phyloP scores from a whole-genome alignment of 2,797 vertebrate genomes.

The Mallotus villosus region DNA sequence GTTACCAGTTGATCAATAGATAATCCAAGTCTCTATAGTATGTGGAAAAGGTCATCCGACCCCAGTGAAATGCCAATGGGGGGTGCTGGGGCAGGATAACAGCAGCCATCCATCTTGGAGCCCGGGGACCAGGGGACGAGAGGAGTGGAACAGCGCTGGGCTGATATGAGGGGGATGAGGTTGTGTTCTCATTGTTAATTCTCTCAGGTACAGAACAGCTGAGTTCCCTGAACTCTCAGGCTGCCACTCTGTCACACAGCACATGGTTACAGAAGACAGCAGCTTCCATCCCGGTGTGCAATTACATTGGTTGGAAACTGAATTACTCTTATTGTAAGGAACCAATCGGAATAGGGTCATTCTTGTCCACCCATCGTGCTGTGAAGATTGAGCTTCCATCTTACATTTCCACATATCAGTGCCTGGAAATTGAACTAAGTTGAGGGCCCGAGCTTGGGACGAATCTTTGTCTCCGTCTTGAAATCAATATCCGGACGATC shows the following conservation, averaged over 20 bases:
- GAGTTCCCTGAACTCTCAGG: not conserved
- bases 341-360: not conserved
- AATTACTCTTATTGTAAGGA: not conserved
- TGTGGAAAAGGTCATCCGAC: constrained; percentile 61
- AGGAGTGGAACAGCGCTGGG: not conserved
- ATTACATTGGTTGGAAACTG: not conserved
- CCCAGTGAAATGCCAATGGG: constrained; percentile 49
- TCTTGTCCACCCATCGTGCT: not conserved
- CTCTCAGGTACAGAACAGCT: not conserved
- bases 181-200: not conserved
- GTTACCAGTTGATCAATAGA: constrained; percentile 59
- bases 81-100: constrained; percentile 40
- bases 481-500: constrained; percentile 1
- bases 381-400: not conserved
- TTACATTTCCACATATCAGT: not conserved
- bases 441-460: not conserved
- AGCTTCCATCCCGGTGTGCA: not conserved
- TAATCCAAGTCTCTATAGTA: constrained; percentile 47
- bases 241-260: not conserved
- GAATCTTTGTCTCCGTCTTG: not conserved
- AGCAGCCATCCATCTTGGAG: constrained; percentile 66
- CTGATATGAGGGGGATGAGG: not conserved
- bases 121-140: constrained; percentile 22
- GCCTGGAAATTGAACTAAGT: not conserved
- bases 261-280: not conserved